These are phyloP conservation scores for Dromas ardeola DNA, from an alignment of 2,113 vertebrate species.

Conservation along the genomic window DNA sequence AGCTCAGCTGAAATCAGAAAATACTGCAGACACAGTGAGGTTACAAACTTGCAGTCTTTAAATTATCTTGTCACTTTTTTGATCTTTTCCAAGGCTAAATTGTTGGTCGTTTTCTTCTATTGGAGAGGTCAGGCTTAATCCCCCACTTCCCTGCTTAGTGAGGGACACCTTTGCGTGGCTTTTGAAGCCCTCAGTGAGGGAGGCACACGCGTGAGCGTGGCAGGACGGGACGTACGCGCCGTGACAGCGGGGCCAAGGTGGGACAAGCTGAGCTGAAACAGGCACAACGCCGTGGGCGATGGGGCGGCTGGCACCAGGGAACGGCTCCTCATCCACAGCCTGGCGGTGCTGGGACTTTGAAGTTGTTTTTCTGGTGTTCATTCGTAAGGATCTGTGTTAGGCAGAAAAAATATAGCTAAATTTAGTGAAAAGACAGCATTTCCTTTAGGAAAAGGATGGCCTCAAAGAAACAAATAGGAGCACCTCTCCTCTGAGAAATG, in stretches of 20 bases:
- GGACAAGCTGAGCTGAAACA: background rate
- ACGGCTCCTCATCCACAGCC: rapidly evolving
- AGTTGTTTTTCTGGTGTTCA: background rate
- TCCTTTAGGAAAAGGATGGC: background rate
- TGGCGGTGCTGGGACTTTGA: rapidly evolving
- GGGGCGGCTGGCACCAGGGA: background rate
- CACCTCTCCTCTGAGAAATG: background rate
- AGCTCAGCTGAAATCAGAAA: background rate
- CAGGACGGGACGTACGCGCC: rapidly evolving
- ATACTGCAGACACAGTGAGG: too few species aligned
- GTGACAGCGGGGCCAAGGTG: rapidly evolving
- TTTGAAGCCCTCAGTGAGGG: background rate
- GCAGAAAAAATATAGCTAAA: background rate
- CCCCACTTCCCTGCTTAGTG: background rate
- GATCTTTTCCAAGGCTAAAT: background rate
- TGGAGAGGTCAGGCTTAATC: background rate
- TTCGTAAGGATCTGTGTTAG: background rate
- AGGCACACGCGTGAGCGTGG: rapidly evolving
- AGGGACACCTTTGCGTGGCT: background rate
- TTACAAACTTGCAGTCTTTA: background rate
- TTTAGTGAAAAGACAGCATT: too few species aligned
- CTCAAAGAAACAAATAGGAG: background rate
- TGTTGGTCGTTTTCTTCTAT: background rate
- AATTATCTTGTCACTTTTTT: background rate
- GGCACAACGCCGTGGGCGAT: rapidly evolving